These are phyloP conservation scores for Hiodon alosoides DNA, from an alignment of 2,113 vertebrate genomes.

Conservation along the genomic window DNA sequence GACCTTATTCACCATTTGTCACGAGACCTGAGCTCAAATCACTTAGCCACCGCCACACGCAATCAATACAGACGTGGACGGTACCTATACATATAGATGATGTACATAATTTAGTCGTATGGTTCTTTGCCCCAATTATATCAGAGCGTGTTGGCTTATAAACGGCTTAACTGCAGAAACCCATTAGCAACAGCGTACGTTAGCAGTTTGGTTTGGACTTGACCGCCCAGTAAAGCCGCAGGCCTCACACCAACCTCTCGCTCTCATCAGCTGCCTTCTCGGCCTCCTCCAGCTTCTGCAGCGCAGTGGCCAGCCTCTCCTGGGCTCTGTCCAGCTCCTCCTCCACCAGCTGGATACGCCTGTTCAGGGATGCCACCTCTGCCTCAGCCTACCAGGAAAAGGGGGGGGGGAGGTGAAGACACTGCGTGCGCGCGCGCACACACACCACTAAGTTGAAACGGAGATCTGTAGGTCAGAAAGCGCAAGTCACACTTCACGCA, in stretches of 20 bases:
- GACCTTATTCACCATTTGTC: too few species aligned
- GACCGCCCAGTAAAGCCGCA: not conserved
- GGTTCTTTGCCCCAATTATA: too few species aligned
- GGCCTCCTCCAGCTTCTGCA: conserved; percentile 82
- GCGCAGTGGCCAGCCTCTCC: conserved; percentile 74
- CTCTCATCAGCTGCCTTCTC: conserved; percentile 89
- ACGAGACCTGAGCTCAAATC: too few species aligned
- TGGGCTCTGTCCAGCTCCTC: conserved; percentile 83
- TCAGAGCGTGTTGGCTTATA: too few species aligned
- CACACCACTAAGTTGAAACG: not conserved
- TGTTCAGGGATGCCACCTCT: conserved; percentile 75
- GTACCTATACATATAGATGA: too few species aligned
- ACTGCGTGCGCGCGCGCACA: not conserved
- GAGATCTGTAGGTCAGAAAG: not conserved
- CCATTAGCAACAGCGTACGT: not conserved
- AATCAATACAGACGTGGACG: too few species aligned
- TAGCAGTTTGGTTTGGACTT: not conserved
- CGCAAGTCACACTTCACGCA: not conserved
- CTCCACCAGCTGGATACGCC: conserved; percentile 84
- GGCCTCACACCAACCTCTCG: conserved; percentile 63
- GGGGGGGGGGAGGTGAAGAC: not conserved
- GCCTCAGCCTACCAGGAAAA: conserved; percentile 69
- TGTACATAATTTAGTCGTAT: too few species aligned
- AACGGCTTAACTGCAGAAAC: too few species aligned
- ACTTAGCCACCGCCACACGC: too few species aligned